Base-by-base conservation (phyloP, 2,888 invertebrate species). In the Apamea sordens region DNA sequence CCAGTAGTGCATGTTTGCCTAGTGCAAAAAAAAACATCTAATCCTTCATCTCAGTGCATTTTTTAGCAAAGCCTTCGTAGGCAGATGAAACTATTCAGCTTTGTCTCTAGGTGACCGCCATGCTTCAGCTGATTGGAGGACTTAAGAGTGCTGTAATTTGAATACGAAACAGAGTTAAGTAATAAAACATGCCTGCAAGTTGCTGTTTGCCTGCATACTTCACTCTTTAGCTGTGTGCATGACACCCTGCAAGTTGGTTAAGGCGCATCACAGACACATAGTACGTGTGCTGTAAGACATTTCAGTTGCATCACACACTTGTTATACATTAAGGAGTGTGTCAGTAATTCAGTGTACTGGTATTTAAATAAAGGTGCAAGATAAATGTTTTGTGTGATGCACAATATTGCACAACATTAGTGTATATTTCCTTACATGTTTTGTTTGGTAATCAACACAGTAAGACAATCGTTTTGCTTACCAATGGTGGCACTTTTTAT, bases 191-290 rank as follows among this genome's bases (percentile, higher is more conserved):
- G 80, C 80, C 80, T 80, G 80, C 59, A 47, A 71, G 13, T 80
- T 56, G 80, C 36, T 24, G 32, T 64, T 82, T 81, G 72, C 41
- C 72, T 64, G 59, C 77, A n/a, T 56, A 71, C 53, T 68, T 82
- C 84, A 78, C 32, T 81, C 78, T 78, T 84, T 84, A 84, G 84
- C 79, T 84, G 79, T 70, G 77, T 41, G 56, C 63, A 77, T 41
- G 77, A 69, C 83, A 83, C 83, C 80, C 80, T 81, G 81, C 59
- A 80, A 85, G 72, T 80, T 85, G 59, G 50, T 82, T 85, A 74
- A 80, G 77, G 69, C 47, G 69, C 84, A 83, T 80, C 83, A 78
- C 80, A 73, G 72, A 77, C 63, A 80, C 69, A 64, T 67, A 53
- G 41, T 28, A 53, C 56, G 84, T 83, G 80, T 84, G 64, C 83